phyloP scores from a whole-genome alignment of 2,888 invertebrate species.

The Psylliodes chrysocephalus region DNA sequence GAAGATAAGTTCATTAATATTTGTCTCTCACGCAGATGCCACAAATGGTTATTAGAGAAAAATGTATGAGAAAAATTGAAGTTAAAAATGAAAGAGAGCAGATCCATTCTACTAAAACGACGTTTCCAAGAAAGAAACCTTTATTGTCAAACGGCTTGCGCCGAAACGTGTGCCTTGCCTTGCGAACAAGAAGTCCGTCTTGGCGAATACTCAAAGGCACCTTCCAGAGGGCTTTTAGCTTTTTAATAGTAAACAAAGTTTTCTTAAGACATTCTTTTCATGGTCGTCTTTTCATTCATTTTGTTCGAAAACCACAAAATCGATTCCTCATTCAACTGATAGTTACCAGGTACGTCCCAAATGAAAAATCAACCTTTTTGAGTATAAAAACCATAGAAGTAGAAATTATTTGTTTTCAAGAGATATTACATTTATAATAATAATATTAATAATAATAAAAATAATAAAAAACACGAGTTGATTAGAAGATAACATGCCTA shows the following conservation, averaged over 20 bases:
- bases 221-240: constrained; percentile 12
- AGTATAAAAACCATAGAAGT: not conserved
- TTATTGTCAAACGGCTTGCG: constrained; percentile 17
- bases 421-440: too few species aligned
- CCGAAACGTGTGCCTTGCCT: constrained; percentile 21
- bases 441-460: too few species aligned
- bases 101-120: too few species aligned
- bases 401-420: not conserved
- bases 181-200: constrained; percentile 15
- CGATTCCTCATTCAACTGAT: constrained; percentile 4
- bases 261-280: constrained; percentile 25
- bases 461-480: too few species aligned
- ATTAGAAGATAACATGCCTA: too few species aligned
- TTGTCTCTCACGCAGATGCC: too few species aligned
- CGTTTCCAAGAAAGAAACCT: not conserved
- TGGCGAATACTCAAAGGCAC: constrained; percentile 13
- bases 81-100: too few species aligned
- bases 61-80: too few species aligned
- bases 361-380: constrained; percentile 8
- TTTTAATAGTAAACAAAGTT: constrained; percentile 23
- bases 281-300: constrained; percentile 30
- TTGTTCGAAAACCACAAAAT: constrained; percentile 36
- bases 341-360: constrained; percentile 23
- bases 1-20: too few species aligned
- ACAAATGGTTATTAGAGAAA: too few species aligned